Percentiles rank a stretch among this genome's conserved stretches.
phyloP scores from a whole-genome alignment of 2,113 vertebrate genomes.

The Heterotis niloticus region DNA sequence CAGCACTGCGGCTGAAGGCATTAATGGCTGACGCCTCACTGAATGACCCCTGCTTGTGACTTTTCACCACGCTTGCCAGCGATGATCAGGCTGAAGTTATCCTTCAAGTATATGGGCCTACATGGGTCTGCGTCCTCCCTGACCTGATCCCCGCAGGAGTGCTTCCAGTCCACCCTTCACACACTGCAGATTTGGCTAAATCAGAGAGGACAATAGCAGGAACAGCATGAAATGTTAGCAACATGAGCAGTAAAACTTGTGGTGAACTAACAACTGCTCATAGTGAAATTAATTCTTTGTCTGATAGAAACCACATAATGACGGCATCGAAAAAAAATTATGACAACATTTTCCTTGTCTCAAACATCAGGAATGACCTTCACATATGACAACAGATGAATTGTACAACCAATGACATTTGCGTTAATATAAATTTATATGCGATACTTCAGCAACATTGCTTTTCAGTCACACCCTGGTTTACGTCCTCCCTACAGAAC shows the following conservation, averaged over 20 bases:
- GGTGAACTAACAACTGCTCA: background rate
- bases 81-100: background rate
- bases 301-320: background rate
- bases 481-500: no score
- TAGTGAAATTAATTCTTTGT: background rate
- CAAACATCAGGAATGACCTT: no score
- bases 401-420: background rate
- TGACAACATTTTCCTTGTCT: no score
- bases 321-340: no score
- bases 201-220: background rate
- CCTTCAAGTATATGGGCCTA: background rate
- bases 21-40: background rate
- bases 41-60: constrained; percentile 1
- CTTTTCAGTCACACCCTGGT: no score
- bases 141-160: background rate
- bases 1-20: background rate
- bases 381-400: no score
- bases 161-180: background rate
- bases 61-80: background rate
- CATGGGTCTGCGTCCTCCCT: background rate
- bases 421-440: background rate
- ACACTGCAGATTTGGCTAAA: background rate
- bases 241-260: background rate
- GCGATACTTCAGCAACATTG: no score
- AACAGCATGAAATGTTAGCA: background rate